Conservation (phyloP, 1,140 invertebrate species). For the Tribolium castaneum region DNA sequence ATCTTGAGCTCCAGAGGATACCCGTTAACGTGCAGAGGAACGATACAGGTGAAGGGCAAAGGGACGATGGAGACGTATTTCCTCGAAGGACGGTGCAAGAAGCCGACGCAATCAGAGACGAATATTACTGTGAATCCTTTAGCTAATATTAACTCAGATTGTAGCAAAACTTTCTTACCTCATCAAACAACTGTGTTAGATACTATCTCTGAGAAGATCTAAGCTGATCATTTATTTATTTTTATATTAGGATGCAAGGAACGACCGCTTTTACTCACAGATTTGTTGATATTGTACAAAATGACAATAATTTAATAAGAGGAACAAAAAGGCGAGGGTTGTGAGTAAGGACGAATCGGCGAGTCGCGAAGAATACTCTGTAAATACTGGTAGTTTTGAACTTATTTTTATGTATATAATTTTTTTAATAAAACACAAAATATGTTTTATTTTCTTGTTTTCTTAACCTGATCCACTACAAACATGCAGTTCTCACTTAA, state of each 20-base stretch:
- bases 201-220: slow-evolving; percentile 54
- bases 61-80: slow-evolving; percentile 96
- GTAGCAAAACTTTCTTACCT: slow-evolving; percentile 27
- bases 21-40: slow-evolving; percentile 81
- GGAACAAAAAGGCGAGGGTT: neutral
- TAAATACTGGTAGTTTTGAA: slow-evolving; percentile 53
- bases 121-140: slow-evolving; percentile 62
- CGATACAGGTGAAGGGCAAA: slow-evolving; percentile 92
- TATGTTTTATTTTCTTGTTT: neutral
- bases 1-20: slow-evolving; percentile 81
- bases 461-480: too few species aligned
- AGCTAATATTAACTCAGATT: slow-evolving; percentile 45
- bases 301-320: slow-evolving; percentile 42
- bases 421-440: slow-evolving; percentile 52
- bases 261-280: slow-evolving; percentile 8
- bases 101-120: slow-evolving; percentile 47
- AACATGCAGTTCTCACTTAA: too few species aligned
- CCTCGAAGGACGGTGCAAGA: slow-evolving; percentile 69
- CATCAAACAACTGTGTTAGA: slow-evolving; percentile 48
- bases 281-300: slow-evolving; percentile 33
- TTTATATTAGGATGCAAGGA: slow-evolving; percentile 4
- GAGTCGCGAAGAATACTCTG: slow-evolving; percentile 51
- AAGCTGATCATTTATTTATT: slow-evolving; percentile 32
- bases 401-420: slow-evolving; percentile 57
- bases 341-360: slow-evolving; percentile 22